These are phyloP conservation scores for Apodemia mormo DNA, from an alignment of 2,888 invertebrate species.

Conservation along the genomic window DNA sequence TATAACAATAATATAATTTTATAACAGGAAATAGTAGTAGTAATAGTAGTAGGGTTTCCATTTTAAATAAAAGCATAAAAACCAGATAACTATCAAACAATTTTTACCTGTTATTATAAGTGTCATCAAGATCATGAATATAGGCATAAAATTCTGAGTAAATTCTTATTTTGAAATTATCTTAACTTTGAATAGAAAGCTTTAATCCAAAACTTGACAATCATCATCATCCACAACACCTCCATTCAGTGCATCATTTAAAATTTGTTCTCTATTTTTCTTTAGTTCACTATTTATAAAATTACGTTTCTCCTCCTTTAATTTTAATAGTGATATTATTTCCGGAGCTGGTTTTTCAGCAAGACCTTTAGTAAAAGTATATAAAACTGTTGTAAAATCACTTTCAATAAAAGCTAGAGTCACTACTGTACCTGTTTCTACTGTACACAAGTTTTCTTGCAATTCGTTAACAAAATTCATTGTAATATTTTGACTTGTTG, in stretches of 20 bases:
- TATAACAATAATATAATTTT: too few relatives aligned
- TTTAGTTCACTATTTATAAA: slow-evolving; percentile 67
- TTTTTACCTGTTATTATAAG: too few relatives aligned
- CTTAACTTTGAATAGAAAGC: neutral
- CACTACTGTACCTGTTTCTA: slow-evolving; percentile 65
- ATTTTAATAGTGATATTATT: slow-evolving; percentile 45
- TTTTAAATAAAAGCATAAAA: too few relatives aligned
- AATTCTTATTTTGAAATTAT: too few relatives aligned
- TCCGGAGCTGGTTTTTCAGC: slow-evolving; percentile 54
- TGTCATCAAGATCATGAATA: too few relatives aligned
- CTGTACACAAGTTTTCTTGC: slow-evolving; percentile 71
- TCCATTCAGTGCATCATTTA: slow-evolving; percentile 66
- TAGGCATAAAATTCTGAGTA: too few relatives aligned
- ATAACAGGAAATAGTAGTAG: too few relatives aligned
- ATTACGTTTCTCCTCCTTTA: slow-evolving; percentile 57
- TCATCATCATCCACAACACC: slow-evolving; percentile 69
- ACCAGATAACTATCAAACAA: too few relatives aligned
- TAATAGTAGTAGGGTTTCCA: too few relatives aligned
- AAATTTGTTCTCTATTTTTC: slow-evolving; percentile 56
- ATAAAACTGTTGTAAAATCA: slow-evolving; percentile 70
- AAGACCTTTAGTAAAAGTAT: slow-evolving; percentile 65
- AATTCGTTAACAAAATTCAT: slow-evolving; percentile 60
- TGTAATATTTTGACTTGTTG: slow-evolving; percentile 56
- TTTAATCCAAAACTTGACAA: slow-evolving; percentile 55
- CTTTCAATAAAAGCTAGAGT: slow-evolving; percentile 71